These are phyloP conservation scores for Aythya baeri DNA, from an alignment of 2,113 vertebrate genomes.

Conservation along the genomic window DNA sequence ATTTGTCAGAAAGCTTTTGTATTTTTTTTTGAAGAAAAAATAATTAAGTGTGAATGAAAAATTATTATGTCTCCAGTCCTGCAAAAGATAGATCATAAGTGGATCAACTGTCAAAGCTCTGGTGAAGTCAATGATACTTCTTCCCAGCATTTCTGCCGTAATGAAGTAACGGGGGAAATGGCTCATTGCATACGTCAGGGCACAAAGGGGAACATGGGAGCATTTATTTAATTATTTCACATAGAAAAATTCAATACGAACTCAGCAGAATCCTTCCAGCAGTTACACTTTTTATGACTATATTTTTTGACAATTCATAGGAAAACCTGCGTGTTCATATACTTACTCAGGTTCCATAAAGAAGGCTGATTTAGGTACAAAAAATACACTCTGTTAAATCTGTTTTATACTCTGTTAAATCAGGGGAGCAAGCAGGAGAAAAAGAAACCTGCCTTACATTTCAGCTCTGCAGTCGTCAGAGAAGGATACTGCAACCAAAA, in stretches of 20 bases:
- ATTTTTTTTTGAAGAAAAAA: background rate
- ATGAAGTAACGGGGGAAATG: background rate
- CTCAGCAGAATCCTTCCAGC: background rate
- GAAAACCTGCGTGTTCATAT: background rate
- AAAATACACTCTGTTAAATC: background rate
- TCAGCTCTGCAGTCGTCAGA: background rate
- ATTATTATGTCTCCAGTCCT: background rate
- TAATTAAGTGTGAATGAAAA: background rate
- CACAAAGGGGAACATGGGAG: accelerated
- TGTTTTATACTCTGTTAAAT: background rate
- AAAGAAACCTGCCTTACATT: background rate
- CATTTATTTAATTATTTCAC: background rate
- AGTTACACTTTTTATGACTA: background rate
- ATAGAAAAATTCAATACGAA: background rate
- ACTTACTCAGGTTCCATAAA: background rate
- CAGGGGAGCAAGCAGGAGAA: background rate
- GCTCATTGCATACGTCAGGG: background rate
- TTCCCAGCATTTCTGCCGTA: background rate
- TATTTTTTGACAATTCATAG: background rate
- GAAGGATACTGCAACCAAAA: constrained; percentile 60
- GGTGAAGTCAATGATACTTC: background rate
- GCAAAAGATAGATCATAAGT: background rate
- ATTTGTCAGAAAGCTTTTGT: background rate
- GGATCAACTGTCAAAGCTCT: background rate
- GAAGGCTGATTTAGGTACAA: background rate